A percentile compares a stretch with the other conserved stretches of the same genome.
Conservation (phyloP, 2,797 vertebrate species). For the Spinibarbus caldwelli region DNA sequence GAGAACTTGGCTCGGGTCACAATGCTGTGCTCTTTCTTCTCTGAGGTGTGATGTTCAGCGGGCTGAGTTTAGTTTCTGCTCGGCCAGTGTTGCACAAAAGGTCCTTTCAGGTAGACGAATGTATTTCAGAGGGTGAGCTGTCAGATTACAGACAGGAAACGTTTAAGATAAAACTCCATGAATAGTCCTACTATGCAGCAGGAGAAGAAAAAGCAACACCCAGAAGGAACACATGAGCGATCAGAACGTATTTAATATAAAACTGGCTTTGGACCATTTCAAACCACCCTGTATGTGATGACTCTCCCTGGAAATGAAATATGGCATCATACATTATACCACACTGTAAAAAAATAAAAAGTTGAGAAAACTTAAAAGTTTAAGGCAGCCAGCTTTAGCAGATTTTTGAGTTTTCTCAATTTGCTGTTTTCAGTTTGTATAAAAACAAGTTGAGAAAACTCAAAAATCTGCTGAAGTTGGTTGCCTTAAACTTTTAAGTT, state of each 20-base stretch:
- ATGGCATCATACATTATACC: conserved; percentile 1
- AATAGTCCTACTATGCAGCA: conserved; percentile 61
- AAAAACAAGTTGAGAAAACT: no score
- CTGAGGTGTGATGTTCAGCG: conserved; percentile 50
- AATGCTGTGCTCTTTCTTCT: conserved; percentile 23
- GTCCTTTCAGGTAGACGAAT: conserved; percentile 63
- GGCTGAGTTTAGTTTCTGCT: conserved; percentile 49
- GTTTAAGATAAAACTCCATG: conserved; percentile 67
- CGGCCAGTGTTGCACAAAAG: conserved; percentile 60
- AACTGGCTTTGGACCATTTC: conserved; percentile 35
- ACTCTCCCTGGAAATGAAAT: conserved; percentile 38
- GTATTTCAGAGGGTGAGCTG: conserved; percentile 61
- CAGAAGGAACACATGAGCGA: conserved; percentile 52
- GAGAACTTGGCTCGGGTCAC: not conserved
- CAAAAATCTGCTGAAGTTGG: no score
- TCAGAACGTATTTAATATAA: conserved; percentile 47
- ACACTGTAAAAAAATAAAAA: no score
- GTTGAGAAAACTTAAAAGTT: no score
- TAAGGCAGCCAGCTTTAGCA: no score
- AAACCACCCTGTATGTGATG: not conserved
- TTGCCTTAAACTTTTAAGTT: no score
- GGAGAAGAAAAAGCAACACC: conserved; percentile 49
- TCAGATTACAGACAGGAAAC: conserved; percentile 69
- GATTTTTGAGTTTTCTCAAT: no score
- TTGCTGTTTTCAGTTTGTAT: no score